These are phyloP conservation scores for Drosophila histrio DNA, from an alignment of 2,888 invertebrate genomes.

Conservation along the genomic window DNA sequence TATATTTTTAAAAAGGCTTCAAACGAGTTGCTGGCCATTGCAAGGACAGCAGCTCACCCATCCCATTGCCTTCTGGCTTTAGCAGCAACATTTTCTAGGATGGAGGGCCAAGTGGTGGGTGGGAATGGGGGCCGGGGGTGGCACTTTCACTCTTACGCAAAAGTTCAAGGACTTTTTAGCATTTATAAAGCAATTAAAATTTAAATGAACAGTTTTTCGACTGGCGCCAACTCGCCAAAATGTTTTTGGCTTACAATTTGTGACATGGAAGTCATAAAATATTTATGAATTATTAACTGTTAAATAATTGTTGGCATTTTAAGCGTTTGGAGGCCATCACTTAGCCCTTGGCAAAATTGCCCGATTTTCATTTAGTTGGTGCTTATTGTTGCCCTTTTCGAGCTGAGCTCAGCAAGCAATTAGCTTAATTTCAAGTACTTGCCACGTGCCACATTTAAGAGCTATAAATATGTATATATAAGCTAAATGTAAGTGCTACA, in stretches of 20 bases:
- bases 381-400: constrained; percentile 1
- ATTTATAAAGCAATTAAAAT: constrained; percentile 83
- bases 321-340: constrained; percentile 6
- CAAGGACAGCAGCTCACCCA: constrained; percentile 63
- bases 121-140: not conserved
- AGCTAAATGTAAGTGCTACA: not conserved
- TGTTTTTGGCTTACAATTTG: constrained; percentile 57
- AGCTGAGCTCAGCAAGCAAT: constrained; percentile 43
- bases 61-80: constrained; percentile 30
- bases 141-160: constrained; percentile 68
- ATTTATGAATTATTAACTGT: constrained; percentile 62
- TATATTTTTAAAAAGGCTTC: constrained; percentile 43
- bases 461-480: not conserved
- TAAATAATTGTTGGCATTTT: constrained; percentile 69
- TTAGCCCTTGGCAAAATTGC: constrained; percentile 6
- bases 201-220: constrained; percentile 79
- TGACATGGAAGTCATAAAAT: constrained; percentile 68
- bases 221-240: constrained; percentile 37
- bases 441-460: constrained; percentile 17
- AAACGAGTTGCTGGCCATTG: constrained; percentile 41
- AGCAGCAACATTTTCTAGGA: constrained; percentile 36
- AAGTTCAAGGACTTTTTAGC: constrained; percentile 82
- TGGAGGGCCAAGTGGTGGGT: constrained; percentile 3
- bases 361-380: constrained; percentile 16
- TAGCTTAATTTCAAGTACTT: constrained; percentile 53